Evolutionary conservation across 2,113 vertebrate species (phyloP).

Genomic region (Neolamprologus longior): DNA sequence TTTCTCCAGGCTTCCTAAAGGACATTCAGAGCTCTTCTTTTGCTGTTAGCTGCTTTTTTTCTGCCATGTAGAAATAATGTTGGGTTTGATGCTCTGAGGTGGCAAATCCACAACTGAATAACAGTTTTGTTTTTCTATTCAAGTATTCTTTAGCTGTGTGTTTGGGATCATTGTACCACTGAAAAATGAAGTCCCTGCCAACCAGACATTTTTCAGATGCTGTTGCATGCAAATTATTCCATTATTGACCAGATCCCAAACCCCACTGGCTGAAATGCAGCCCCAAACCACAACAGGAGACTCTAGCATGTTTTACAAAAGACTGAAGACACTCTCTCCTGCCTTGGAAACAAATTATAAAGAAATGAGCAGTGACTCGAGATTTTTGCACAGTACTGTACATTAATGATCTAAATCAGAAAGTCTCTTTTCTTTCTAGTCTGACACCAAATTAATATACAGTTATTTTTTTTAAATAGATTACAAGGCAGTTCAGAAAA

Average conservation of each 20-base stretch:
- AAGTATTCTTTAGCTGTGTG: neutral
- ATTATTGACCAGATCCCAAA: neutral
- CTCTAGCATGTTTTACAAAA: neutral
- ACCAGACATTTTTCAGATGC: neutral
- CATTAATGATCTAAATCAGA: neutral
- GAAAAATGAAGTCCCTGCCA: neutral
- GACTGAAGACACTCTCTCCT: neutral
- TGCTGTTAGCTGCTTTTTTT: neutral
- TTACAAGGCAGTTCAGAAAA: neutral
- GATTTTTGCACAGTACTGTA: neutral
- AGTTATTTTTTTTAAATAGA: neutral
- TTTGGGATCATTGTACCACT: neutral
- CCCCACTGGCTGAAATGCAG: neutral
- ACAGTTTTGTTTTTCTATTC: neutral
- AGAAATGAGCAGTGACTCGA: neutral
- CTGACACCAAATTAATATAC: neutral
- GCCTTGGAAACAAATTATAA: neutral
- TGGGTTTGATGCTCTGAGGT: neutral
- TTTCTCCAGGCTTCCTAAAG: neutral
- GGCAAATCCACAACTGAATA: neutral
- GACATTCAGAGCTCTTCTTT: neutral
- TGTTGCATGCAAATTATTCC: neutral
- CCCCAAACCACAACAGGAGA: neutral
- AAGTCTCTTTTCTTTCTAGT: neutral
- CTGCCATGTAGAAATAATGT: neutral